These are phyloP conservation scores for Drosophila anomalata DNA, from an alignment of 2,888 invertebrate species.

Conservation along the genomic window DNA sequence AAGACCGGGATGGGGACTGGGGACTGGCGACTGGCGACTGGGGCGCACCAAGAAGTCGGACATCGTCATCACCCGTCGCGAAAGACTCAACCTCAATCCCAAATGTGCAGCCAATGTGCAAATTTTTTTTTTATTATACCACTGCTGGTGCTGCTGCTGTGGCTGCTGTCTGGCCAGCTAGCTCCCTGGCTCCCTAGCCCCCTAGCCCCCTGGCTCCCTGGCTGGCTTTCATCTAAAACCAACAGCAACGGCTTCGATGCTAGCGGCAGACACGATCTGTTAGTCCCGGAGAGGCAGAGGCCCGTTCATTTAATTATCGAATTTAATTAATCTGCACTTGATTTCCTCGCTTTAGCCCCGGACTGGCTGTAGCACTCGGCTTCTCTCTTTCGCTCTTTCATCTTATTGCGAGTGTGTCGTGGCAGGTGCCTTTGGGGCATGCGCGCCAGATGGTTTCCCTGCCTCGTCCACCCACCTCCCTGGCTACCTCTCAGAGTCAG, in stretches of 20 bases:
- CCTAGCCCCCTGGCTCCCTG: neutral
- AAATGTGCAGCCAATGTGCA: conserved; percentile 72
- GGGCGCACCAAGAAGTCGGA: conserved; percentile 17
- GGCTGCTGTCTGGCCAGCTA: conserved; percentile 1
- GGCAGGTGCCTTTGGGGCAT: conserved; percentile 53
- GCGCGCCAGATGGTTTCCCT: conserved; percentile 47
- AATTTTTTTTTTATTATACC: conserved; percentile 50
- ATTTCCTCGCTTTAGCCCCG: conserved; percentile 72
- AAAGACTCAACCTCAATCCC: conserved; percentile 57
- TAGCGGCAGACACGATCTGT: conserved; percentile 69
- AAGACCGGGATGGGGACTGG: conserved; percentile 12
- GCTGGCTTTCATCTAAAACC: conserved; percentile 50
- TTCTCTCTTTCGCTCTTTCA: conserved; percentile 3
- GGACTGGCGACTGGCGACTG: conserved; percentile 3
- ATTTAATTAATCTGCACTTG: conserved; percentile 78
- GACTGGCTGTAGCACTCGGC: conserved; percentile 32
- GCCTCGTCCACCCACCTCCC: neutral
- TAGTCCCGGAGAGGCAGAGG: conserved; percentile 47
- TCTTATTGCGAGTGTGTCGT: conserved; percentile 7
- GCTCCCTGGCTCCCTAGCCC: too few species aligned
- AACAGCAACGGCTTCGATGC: conserved; percentile 45
- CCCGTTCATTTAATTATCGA: conserved; percentile 82
- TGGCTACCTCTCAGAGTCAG: neutral
- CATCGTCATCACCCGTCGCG: conserved; percentile 49
- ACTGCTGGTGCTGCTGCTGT: conserved; percentile 6